Percentiles rank a stretch among this genome's conserved stretches.
phyloP scores from a whole-genome alignment of 2,113 vertebrate genomes.

The Philantomba maxwellii region DNA sequence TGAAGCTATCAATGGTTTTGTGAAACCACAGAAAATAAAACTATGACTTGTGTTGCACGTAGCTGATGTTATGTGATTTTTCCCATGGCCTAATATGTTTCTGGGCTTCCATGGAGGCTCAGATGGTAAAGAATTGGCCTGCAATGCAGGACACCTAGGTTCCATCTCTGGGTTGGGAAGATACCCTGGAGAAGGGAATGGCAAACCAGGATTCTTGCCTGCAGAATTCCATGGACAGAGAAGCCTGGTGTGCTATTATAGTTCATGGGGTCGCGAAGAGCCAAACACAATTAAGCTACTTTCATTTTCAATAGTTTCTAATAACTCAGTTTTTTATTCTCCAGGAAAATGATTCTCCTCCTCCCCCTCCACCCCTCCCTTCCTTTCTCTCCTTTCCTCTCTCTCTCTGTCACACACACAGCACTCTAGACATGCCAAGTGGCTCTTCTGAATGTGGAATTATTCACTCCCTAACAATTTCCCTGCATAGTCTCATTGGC shows the following conservation, averaged over 20 bases:
- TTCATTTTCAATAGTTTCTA: not conserved
- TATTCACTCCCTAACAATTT: not conserved
- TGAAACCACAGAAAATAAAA: not conserved
- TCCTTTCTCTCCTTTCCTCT: accelerated
- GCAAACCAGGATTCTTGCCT: not conserved
- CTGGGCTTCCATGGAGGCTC: not conserved
- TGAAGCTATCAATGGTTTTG: not conserved
- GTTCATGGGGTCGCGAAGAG: not conserved
- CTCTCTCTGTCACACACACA: not conserved
- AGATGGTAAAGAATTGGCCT: not conserved
- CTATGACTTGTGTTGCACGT: no score
- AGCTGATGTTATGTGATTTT: not conserved
- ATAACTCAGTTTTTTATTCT: not conserved
- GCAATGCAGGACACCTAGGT: not conserved
- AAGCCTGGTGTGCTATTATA: accelerated
- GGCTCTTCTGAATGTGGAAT: not conserved
- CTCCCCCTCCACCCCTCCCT: not conserved
- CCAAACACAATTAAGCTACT: not conserved
- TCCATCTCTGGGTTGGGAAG: not conserved
- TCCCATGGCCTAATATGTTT: not conserved
- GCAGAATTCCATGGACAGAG: not conserved
- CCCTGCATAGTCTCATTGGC: not conserved
- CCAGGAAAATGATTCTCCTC: not conserved
- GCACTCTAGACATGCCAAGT: not conserved
- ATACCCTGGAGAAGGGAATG: not conserved